Base-by-base conservation (phyloP, 2,888 invertebrate genomes). In the Ectobius pallidus region DNA sequence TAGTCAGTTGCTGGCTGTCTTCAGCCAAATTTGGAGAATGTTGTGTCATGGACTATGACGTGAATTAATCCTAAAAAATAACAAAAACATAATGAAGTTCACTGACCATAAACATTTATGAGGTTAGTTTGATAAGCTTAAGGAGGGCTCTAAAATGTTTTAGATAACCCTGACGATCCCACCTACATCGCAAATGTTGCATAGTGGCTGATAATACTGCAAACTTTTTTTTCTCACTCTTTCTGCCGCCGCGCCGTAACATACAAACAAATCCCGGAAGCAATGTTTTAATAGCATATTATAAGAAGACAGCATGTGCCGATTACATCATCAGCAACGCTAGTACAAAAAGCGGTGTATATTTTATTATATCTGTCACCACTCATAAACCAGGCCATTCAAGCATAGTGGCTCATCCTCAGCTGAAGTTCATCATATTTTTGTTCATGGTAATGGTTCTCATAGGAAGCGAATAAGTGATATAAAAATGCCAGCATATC, bases 261-360 rank as follows among this genome's bases (percentile, higher is more conserved):
- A 20, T 25, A 63, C 42, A 63, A 63, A 63, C 63, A 63, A 39
- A 16, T 63, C 63, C 63, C 63, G 63, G 63, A 63, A 63, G 63
- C 49, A n/a, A 49, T n/a, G 49, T 18, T 49, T 49, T 49, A 49
- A 16, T 49, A 49, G 49, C 52, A n/a, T n/a, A n/a, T 52, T 25
- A 52, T 25, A 9, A 52, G 25, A 25, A 22, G 25, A 1, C 52
- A 25, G 20, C 52, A 52, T 52, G 25, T 52, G 52, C 52, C 22
- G 52, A 52, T 52, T 52, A 52, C 52, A 52, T 52, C 52, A 52
- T 6, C 52, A 22, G 39, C 14, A 6, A 9, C 39, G 39, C 39
- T 6, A 14, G 20, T 9, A 52, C 52, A 52, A 52, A 52, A 52
- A 52, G 52, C 20, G 9, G 52, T 25, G 52, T 52, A 52, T 52